These are phyloP conservation scores for Temnothorax unifasciatus DNA, from an alignment of 2,888 invertebrate genomes.

Conservation along the genomic window DNA sequence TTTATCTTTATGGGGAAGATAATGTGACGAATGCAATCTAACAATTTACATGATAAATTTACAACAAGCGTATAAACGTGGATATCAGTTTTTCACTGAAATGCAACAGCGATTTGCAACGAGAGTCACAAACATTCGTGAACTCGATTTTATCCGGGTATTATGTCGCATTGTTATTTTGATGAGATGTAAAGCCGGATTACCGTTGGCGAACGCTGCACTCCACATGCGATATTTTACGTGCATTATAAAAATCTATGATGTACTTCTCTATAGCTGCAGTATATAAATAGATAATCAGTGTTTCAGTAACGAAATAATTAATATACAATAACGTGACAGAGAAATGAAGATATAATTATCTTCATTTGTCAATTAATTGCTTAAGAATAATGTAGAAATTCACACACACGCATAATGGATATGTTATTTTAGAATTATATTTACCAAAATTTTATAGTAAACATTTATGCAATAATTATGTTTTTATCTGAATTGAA, in stretches of 20 bases:
- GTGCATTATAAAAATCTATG: background rate
- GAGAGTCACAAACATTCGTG: conserved; percentile 29
- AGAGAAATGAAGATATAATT: background rate
- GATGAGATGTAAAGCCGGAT: conserved; percentile 75
- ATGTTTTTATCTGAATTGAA: background rate
- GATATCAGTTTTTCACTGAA: conserved; percentile 41
- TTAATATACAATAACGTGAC: background rate
- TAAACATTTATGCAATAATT: background rate
- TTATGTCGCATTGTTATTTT: conserved; percentile 65
- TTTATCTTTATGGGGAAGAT: conserved; percentile 31
- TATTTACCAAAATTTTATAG: background rate
- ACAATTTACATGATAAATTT: conserved; percentile 29
- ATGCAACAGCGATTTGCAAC: conserved; percentile 34
- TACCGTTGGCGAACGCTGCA: conserved; percentile 66
- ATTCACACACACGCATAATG: background rate
- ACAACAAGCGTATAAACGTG: conserved; percentile 19
- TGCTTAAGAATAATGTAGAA: background rate
- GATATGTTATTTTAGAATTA: background rate
- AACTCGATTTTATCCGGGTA: conserved; percentile 59
- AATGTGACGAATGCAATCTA: conserved; percentile 21
- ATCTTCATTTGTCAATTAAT: background rate
- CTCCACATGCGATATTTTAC: conserved; percentile 31
- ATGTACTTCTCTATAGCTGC: conserved; percentile 11
- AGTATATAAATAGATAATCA: background rate
- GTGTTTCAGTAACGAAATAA: conserved; percentile 10